Percentiles rank a stretch among this genome's conserved stretches.
phyloP scores from a whole-genome alignment of 2,797 vertebrate species.

The Neomorphus geoffroyi region DNA sequence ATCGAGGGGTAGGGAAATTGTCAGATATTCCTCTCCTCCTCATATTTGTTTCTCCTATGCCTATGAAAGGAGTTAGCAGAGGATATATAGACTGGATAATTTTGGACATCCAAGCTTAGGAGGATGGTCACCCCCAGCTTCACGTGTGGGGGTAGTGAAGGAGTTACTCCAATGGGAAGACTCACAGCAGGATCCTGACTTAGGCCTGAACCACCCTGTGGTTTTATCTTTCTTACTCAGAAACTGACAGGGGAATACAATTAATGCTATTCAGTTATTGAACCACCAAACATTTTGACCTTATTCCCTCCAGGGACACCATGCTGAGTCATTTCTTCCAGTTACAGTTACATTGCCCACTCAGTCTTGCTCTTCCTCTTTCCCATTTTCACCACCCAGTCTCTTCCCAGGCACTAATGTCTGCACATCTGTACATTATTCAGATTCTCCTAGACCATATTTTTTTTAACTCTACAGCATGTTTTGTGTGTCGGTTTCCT shows the following conservation, averaged over 20 bases:
- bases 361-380: background rate
- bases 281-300: background rate
- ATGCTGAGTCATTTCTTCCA: background rate
- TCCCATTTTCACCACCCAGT: background rate
- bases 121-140: background rate
- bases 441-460: background rate
- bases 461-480: background rate
- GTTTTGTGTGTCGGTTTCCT: background rate
- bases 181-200: background rate
- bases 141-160: accelerated
- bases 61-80: background rate
- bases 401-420: background rate
- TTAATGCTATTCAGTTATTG: background rate
- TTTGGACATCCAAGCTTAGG: background rate
- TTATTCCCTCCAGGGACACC: background rate
- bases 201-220: background rate
- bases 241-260: background rate
- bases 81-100: background rate
- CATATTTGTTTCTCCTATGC: background rate
- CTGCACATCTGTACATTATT: background rate
- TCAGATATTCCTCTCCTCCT: background rate
- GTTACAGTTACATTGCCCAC: background rate
- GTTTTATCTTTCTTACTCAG: background rate
- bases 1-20: background rate
- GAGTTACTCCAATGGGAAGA: background rate